Evolutionary conservation across 2,113 vertebrate species (phyloP), one percentile per base, ranked within the genome.

Genomic region (Chloroceryle aenea): DNA sequence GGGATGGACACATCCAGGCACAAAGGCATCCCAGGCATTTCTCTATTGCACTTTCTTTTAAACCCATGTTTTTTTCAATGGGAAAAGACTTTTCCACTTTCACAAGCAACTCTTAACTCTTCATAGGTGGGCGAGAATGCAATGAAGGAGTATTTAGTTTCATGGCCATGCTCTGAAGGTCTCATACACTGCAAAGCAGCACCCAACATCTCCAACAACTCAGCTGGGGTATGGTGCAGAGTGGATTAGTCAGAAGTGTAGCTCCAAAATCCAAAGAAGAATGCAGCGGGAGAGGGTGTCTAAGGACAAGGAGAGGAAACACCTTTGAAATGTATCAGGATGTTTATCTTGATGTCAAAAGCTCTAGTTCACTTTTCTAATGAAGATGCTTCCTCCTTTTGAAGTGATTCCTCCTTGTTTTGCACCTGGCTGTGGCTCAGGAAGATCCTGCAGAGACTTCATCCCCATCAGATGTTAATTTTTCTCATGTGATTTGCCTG

Each of bases 301-400:
- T 87, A 27, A 91, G 90, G 74, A 89, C 78, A 93, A 74, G 78
- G 27, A 89, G 52, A 53, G 36, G 55, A 81, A 93, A 14, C 5
- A 67, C 27, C 74, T 95, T 93, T 91, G 81, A 93, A 93, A 56
- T 62, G 18, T 40, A 81, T 93, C 85, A 87, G 74, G 50, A 89
- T 91, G 90, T 77, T 91, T 93, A 84, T 81, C 50, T 62, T 62
- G 29, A 61, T 74, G 77, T 74, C 64, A 93, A 69, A 84, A 78
- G 52, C 47, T n/a, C 43, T 80, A 59, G 48, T 62, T 91, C 63
- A 67, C 62, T 84, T 73, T 90, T 83, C 50, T 52, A 95, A 93
- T 69, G 55, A 87, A 94, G 69, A 34, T 2, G 36, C 27, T 85
- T 73, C 45, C 64, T 48, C 15, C 1, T 74, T 91, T 93, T 96